A percentile compares a stretch with the other conserved stretches of the same genome.
Conservation (phyloP, 2,888 invertebrate genomes). For the Leptopilina syphax region DNA sequence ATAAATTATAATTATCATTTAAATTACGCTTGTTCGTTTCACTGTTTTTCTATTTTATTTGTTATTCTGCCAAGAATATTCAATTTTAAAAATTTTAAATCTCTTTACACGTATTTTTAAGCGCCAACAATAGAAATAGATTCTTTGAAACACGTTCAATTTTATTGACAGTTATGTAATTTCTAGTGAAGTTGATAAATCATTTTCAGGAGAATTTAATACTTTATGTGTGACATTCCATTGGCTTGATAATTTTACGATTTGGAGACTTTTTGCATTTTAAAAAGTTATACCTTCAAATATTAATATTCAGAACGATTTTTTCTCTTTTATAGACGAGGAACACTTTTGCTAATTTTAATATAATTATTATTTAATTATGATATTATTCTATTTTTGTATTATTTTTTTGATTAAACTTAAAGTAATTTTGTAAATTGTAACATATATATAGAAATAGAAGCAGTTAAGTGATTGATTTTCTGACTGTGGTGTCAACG, state of each 20-base stretch:
- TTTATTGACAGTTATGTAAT: slow-evolving; percentile 22
- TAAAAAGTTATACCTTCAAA: too few relatives aligned
- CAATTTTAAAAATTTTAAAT: not conserved
- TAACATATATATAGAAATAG: not conserved
- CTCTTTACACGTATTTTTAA: not conserved
- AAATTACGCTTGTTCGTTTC: too few relatives aligned
- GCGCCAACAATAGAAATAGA: slow-evolving; percentile 26
- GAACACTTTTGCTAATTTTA: not conserved
- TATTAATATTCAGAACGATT: too few relatives aligned
- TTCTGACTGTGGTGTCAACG: slow-evolving; percentile 10
- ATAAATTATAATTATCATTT: too few relatives aligned
- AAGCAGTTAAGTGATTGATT: not conserved
- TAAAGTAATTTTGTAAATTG: not conserved
- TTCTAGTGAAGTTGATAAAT: slow-evolving; percentile 7
- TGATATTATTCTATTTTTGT: too few relatives aligned
- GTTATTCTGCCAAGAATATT: not conserved
- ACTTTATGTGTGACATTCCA: not conserved
- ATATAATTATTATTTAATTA: too few relatives aligned
- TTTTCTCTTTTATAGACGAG: not conserved
- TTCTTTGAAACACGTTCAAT: not conserved
- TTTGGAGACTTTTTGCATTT: not conserved
- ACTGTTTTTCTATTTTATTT: too few relatives aligned
- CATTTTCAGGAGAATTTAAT: not conserved
- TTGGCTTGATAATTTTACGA: not conserved
- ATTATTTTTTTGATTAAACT: not conserved